Evolutionary conservation across 2,797 vertebrate genomes (phyloP).

Genomic region (Clarias laeviceps): DNA sequence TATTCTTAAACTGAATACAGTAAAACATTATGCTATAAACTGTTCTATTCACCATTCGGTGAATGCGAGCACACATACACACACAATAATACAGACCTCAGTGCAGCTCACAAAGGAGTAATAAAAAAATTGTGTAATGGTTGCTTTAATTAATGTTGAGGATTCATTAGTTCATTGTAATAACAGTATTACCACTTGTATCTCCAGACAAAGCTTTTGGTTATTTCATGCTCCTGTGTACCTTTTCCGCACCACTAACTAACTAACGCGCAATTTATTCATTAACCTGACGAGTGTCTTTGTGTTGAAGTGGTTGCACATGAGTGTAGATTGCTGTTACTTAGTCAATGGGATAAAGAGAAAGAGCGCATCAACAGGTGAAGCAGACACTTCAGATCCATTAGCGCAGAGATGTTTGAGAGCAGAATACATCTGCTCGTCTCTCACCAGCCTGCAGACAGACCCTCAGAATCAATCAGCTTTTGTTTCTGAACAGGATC

Average conservation of each 20-base stretch:
- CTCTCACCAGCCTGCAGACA: not conserved
- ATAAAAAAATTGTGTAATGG: slow-evolving; percentile 5
- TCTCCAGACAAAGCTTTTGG: slow-evolving; percentile 10
- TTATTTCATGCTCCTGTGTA: not conserved
- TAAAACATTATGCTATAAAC: not conserved
- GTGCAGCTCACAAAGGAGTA: slow-evolving; percentile 1
- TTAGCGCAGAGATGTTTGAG: slow-evolving; percentile 27
- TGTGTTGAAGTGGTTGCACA: slow-evolving; percentile 19
- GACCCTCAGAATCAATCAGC: slow-evolving; percentile 21
- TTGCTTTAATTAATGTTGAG: slow-evolving; percentile 37
- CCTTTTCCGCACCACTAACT: not conserved
- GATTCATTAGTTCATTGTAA: slow-evolving; percentile 30
- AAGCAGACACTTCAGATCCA: slow-evolving; percentile 44
- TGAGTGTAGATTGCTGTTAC: slow-evolving; percentile 13
- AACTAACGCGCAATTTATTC: slow-evolving; percentile 11
- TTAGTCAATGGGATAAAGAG: slow-evolving; percentile 12
- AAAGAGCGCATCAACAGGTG: slow-evolving; percentile 22
- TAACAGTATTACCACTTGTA: not conserved
- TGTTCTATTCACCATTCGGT: not conserved
- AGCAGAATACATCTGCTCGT: slow-evolving; percentile 21
- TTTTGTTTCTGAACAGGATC: slow-evolving; percentile 41
- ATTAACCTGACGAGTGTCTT: slow-evolving; percentile 26
- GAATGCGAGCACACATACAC: not conserved
- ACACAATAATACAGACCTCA: not conserved
- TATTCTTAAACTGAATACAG: not conserved